phyloP scores from a whole-genome alignment of 2,797 vertebrate species.

The Peromyscus melanophrys region DNA sequence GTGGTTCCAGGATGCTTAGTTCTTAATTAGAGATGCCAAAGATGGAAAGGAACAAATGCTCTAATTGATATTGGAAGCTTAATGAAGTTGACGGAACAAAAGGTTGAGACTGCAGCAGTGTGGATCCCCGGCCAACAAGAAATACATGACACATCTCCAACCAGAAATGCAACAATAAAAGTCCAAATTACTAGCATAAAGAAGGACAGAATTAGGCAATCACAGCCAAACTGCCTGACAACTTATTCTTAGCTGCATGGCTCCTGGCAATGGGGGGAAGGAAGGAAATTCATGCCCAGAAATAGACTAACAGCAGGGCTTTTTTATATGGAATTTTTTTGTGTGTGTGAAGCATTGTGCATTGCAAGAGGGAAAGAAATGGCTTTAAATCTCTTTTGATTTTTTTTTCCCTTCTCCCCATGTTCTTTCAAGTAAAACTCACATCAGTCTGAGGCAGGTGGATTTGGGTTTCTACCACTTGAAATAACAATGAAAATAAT shows the following conservation, averaged over 20 bases:
- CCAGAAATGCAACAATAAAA: slow-evolving; percentile 84
- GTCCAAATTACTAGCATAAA: slow-evolving; percentile 84
- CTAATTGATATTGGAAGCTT: slow-evolving; percentile 79
- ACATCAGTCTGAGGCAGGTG: neutral
- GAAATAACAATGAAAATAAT: neutral
- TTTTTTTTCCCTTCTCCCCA: neutral
- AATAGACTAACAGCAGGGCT: slow-evolving; percentile 49
- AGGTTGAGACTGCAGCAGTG: slow-evolving; percentile 79
- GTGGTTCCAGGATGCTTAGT: slow-evolving; percentile 44
- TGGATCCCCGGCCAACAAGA: slow-evolving; percentile 80
- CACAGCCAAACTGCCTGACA: slow-evolving; percentile 82
- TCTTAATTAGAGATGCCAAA: slow-evolving; percentile 81
- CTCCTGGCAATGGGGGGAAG: slow-evolving; percentile 34
- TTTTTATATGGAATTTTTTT: neutral
- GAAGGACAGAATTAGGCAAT: slow-evolving; percentile 84
- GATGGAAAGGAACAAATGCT: slow-evolving; percentile 74
- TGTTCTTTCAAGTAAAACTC: slow-evolving; percentile 16
- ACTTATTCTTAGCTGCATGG: slow-evolving; percentile 73
- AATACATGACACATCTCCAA: slow-evolving; percentile 74
- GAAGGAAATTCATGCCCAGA: slow-evolving; percentile 74
- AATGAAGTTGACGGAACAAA: slow-evolving; percentile 84
- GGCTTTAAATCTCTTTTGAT: neutral
- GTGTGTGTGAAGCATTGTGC: neutral
- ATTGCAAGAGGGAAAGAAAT: neutral
- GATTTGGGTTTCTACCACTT: neutral